Evolutionary conservation across 2,888 invertebrate genomes (phyloP).

Genomic region (Cosmia trapezina): DNA sequence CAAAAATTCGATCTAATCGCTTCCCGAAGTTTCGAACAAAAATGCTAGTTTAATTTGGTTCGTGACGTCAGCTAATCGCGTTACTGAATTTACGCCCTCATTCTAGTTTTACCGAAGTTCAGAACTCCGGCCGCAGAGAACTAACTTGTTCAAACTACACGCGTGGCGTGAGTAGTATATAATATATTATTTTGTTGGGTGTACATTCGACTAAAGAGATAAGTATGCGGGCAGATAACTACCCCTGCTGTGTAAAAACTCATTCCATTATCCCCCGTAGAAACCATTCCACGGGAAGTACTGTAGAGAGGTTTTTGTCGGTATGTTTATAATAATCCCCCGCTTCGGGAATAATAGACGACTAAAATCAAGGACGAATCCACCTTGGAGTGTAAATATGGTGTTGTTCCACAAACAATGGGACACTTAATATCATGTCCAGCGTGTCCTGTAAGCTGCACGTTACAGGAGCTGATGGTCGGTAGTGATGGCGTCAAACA

Average conservation of each 20-base stretch:
- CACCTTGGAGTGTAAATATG: neutral
- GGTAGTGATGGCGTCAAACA: too few relatives aligned
- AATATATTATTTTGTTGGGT: slow-evolving; percentile 28
- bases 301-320: neutral
- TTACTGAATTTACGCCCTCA: slow-evolving; percentile 70
- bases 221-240: neutral
- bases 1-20: slow-evolving; percentile 52
- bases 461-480: too few relatives aligned
- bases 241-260: neutral
- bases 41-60: slow-evolving; percentile 55
- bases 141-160: slow-evolving; percentile 56
- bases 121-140: slow-evolving; percentile 46
- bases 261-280: neutral
- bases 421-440: neutral
- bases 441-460: too few relatives aligned
- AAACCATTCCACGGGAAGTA: neutral
- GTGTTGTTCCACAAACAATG: neutral
- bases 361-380: neutral
- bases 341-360: neutral
- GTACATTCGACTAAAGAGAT: slow-evolving; percentile 18
- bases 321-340: too few relatives aligned
- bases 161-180: slow-evolving; percentile 27
- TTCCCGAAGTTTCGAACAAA: slow-evolving; percentile 49
- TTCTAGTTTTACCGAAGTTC: slow-evolving; percentile 70
- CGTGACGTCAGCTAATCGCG: slow-evolving; percentile 63